Conservation (phyloP, 2,113 vertebrate species). For the Salvelinus namaycush region DNA sequence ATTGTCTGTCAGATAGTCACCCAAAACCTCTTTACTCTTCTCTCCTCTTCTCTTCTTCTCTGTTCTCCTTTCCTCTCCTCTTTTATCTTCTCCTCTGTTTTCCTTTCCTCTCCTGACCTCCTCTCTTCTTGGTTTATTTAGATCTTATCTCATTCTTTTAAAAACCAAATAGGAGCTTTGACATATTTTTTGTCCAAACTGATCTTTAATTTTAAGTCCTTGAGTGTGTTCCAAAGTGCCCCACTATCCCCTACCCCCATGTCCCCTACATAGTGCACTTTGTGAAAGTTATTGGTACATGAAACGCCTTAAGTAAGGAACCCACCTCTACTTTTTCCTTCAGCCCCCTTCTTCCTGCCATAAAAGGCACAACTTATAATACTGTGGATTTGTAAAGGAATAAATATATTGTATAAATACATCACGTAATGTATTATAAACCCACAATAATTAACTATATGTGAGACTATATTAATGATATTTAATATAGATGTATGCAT, state of each 20-base stretch:
- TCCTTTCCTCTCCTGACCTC: not conserved
- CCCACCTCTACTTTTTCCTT: conserved; percentile 48
- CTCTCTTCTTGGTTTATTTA: conserved; percentile 46
- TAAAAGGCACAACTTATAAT: conserved; percentile 68
- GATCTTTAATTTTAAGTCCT: too few relatives aligned
- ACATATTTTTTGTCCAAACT: too few relatives aligned
- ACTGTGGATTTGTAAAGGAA: conserved; percentile 71
- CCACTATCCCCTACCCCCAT: not conserved
- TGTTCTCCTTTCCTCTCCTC: not conserved
- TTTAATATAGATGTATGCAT: conserved; percentile 70
- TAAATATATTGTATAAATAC: conserved; percentile 37
- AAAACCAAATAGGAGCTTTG: conserved; percentile 61
- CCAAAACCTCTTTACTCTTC: conserved; percentile 33
- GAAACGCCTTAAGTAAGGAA: conserved; percentile 73
- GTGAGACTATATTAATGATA: conserved; percentile 65
- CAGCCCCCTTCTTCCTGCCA: conserved; percentile 39
- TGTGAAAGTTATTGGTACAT: conserved; percentile 54
- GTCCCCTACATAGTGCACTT: conserved; percentile 47
- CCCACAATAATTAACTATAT: conserved; percentile 58
- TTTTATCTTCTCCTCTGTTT: conserved; percentile 16
- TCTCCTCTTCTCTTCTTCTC: conserved; percentile 22
- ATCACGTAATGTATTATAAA: conserved; percentile 61
- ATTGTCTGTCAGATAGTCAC: conserved; percentile 33
- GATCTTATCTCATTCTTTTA: conserved; percentile 25
- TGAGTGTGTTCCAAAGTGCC: too few relatives aligned